Conservation (phyloP, 92 coral and sea anemone genomes). For the Siderastrea radians region DNA sequence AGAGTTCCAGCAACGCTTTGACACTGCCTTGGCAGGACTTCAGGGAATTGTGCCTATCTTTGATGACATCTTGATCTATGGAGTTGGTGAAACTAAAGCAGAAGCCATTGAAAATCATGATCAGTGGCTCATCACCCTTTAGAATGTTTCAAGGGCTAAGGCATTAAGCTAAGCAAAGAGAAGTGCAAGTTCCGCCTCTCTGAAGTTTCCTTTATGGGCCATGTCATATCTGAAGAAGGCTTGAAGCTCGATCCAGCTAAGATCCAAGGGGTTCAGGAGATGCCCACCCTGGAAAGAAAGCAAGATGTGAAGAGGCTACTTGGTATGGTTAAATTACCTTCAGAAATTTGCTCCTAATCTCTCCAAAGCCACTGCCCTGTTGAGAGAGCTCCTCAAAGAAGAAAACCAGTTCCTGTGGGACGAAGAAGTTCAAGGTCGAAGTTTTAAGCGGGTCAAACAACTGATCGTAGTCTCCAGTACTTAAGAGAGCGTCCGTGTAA, state of each 20-base stretch:
- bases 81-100: slow-evolving; percentile 26
- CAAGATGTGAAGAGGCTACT: slow-evolving; percentile 45
- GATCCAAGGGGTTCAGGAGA: slow-evolving; percentile 42
- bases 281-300: slow-evolving; percentile 42
- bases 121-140: slow-evolving; percentile 17
- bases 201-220: slow-evolving; percentile 41
- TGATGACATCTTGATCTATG: slow-evolving; percentile 46
- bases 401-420: slow-evolving; percentile 55
- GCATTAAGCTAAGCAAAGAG: slow-evolving; percentile 42
- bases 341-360: not conserved
- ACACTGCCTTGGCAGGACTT: slow-evolving; percentile 16
- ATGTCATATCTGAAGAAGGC: slow-evolving; percentile 34
- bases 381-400: slow-evolving; percentile 58
- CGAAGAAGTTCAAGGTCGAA: slow-evolving; percentile 21
- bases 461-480: slow-evolving; percentile 41
- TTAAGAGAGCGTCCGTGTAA: too few species aligned
- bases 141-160: slow-evolving; percentile 1
- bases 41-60: slow-evolving; percentile 34
- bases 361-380: slow-evolving; percentile 23
- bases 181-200: slow-evolving; percentile 13
- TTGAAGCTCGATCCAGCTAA: slow-evolving; percentile 43
- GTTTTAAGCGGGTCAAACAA: slow-evolving; percentile 8
- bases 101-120: slow-evolving; percentile 30
- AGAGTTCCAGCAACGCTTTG: slow-evolving; percentile 26
- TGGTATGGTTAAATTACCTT: slow-evolving; percentile 21